phyloP scores from a whole-genome alignment of 2,113 vertebrate genomes.

The Osmerus eperlanus region DNA sequence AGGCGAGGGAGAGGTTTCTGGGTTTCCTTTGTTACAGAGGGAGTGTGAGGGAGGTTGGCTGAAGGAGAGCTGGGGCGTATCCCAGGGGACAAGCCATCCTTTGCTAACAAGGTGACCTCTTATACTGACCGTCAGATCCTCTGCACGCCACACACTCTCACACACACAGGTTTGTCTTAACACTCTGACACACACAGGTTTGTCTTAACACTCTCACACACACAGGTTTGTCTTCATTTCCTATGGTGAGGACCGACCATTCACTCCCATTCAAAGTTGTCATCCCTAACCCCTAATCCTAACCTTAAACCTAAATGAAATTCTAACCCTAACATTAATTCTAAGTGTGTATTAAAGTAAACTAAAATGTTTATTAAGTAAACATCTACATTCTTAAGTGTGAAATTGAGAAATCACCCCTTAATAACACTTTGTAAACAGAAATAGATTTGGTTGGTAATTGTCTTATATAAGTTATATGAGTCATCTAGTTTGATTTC shows the following conservation, averaged over 20 bases:
- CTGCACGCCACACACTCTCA: slow-evolving; percentile 5
- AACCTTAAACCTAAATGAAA: background rate
- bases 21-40: slow-evolving; percentile 46
- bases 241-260: too few relatives aligned
- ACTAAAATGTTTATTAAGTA: background rate
- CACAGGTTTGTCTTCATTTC: too few relatives aligned
- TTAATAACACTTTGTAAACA: background rate
- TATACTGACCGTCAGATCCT: background rate
- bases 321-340: background rate
- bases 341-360: background rate
- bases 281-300: too few relatives aligned
- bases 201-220: background rate
- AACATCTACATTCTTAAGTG: background rate
- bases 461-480: background rate
- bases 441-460: background rate
- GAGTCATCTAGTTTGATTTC: background rate
- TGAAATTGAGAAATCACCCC: slow-evolving; percentile 20
- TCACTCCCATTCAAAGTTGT: too few relatives aligned
- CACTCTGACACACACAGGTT: slow-evolving; percentile 13
- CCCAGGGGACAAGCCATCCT: slow-evolving; percentile 42
- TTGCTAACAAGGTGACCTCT: slow-evolving; percentile 24
- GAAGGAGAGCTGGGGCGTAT: slow-evolving; percentile 29
- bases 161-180: slow-evolving; percentile 11
- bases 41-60: slow-evolving; percentile 22
- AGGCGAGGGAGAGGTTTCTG: slow-evolving; percentile 25